A percentile compares a stretch with the other conserved stretches of the same genome.
Conservation (phyloP, 2,797 vertebrate genomes). For the Acrocephalus scirpaceus region DNA sequence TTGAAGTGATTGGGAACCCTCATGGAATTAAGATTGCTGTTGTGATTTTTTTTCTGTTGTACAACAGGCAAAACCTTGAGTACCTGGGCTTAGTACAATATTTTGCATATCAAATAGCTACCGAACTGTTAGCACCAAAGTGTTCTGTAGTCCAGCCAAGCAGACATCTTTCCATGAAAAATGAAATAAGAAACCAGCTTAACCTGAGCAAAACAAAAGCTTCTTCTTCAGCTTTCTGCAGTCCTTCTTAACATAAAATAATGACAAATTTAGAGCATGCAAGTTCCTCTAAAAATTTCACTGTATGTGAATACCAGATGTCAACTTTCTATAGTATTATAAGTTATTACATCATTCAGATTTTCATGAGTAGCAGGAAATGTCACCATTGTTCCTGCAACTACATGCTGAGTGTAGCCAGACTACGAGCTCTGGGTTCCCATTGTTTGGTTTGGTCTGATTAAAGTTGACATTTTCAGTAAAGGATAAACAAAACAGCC, state of each 20-base stretch:
- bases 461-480: background rate
- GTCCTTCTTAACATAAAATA: background rate
- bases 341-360: background rate
- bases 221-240: background rate
- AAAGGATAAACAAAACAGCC: background rate
- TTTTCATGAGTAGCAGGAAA: background rate
- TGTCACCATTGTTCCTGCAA: background rate
- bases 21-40: background rate
- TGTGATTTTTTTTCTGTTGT: background rate
- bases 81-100: background rate
- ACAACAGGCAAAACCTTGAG: background rate
- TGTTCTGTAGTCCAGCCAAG: background rate
- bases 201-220: background rate
- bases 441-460: background rate
- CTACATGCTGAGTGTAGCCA: background rate
- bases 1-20: background rate
- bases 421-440: background rate
- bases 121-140: background rate
- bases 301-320: background rate
- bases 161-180: background rate
- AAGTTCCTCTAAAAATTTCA: background rate
- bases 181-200: background rate
- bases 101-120: background rate
- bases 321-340: background rate
- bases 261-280: background rate